Evolutionary conservation across 2,888 invertebrate genomes (phyloP).

Genomic region (Tridacna gigas): DNA sequence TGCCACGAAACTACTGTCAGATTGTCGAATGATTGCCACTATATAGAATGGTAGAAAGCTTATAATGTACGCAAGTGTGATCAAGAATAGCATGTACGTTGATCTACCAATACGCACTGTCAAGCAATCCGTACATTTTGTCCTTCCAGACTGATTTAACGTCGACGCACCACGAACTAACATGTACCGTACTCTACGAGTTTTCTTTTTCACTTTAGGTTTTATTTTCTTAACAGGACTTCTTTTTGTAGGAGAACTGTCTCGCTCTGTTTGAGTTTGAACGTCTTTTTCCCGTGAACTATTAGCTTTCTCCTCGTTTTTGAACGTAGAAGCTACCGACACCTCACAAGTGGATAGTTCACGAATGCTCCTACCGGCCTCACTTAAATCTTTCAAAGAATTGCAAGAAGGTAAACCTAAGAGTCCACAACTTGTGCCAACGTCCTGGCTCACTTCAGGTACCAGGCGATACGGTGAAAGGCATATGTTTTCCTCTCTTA

Average conservation of each 20-base stretch:
- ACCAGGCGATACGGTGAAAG: background rate
- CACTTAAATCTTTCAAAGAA: constrained; percentile 2
- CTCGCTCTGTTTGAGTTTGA: background rate
- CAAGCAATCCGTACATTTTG: constrained; percentile 51
- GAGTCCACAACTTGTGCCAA: constrained; percentile 47
- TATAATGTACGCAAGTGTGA: constrained; percentile 73
- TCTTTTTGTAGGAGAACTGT: constrained; percentile 3
- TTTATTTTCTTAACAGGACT: constrained; percentile 18
- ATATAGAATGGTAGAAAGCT: constrained; percentile 77
- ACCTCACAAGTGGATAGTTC: constrained; percentile 17
- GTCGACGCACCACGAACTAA: constrained; percentile 61
- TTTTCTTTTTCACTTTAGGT: constrained; percentile 29
- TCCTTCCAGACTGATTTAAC: constrained; percentile 49
- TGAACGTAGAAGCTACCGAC: background rate
- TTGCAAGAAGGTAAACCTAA: constrained; percentile 14
- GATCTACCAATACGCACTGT: constrained; percentile 69
- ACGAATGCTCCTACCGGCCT: background rate
- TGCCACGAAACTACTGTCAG: constrained; percentile 37
- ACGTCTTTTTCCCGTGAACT: background rate
- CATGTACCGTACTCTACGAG: constrained; percentile 48
- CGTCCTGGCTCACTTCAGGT: background rate
- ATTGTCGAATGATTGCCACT: constrained; percentile 69
- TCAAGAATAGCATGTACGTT: constrained; percentile 74
- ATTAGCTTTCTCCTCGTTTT: background rate
- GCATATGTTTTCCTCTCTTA: background rate